Evolutionary conservation across 2,888 invertebrate species (phyloP), one percentile per base, ranked within the genome.

Genomic region (Drosophila fulvimacula): DNA sequence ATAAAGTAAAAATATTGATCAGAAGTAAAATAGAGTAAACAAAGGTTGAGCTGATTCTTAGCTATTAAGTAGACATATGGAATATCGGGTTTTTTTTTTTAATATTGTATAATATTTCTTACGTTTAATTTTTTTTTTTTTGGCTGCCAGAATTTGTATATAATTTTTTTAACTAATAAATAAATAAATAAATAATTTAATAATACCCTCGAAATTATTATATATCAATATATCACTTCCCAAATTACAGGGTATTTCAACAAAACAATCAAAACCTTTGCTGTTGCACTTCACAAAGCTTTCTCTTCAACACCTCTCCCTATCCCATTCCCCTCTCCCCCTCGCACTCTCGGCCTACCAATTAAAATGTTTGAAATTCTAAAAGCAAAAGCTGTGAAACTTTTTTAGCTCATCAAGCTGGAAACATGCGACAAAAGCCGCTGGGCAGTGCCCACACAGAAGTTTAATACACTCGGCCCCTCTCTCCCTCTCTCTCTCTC

Each of bases 321-420:
- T 11, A 48, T 38, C 38, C 10, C 0, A 15, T 11, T 11, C 27
- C 11, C 0, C 32, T 15, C 6, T n/a, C 11, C n/a, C 55, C 27
- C 39, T 21, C 56, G n/a, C 46, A 41, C 44, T 38, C 46, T 41
- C 66, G 55, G 17, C 30, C 53, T 69, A 70, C 46, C 73, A 62
- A 57, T 67, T 69, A 73, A 73, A 82, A 70, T 66, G 53, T 75
- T 64, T 53, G 62, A 64, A 75, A 73, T 75, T 71, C 24, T 58
- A 52, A 72, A 44, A 79, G 77, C 73, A 78, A 73, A 79, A 79
- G 73, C 65, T 84, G 76, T 79, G 76, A 73, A 84, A 84, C 76
- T 79, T 81, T 79, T 65, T 66, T 88, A 73, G 84, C 79, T 87
- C 89, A 89, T 81, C 87, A 89, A 81, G 60, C 82, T 87, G 84